Base-by-base conservation (phyloP, 1,140 invertebrate genomes). In the Euura lappo region DNA sequence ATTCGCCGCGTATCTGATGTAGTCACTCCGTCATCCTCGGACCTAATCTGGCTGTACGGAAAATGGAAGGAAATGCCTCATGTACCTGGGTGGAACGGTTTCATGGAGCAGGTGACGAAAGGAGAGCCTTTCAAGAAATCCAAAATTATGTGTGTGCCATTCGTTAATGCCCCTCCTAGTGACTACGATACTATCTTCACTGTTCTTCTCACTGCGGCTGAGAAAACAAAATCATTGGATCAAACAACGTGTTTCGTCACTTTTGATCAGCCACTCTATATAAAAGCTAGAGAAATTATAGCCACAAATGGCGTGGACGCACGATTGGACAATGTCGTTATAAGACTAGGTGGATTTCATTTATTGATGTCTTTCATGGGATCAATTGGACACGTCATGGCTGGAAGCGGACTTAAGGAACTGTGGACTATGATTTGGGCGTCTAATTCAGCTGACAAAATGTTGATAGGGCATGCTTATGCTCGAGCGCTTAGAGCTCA, bases 201-300 rank as follows among this genome's bases (percentile, higher is more conserved):
- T 44, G 71, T 76, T 45, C 69, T 80, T 28, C 68, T 72, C 8
- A 64, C 64, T 72, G 75, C 72, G 47, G 71, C 44, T 51, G 45
- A 75, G 70, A 74, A 68, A 70, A 44, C 66, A 42, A 43, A 74
- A 65, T 60, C 69, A 72, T 66, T 66, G 47, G 65, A 71, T 11
- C 79, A 80, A 69, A 74, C 74, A 65, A 70, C 68, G 43, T 75
- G 72, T 44, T 71, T 81, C 45, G 71, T 78, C 7, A 80, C 80
- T 6, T 81, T 79, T 72, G 78, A 81, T 71, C 76, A 76, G 68
- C 80, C 78, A 28, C 69, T 80, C 6, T 88, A 86, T 77, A 75
- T 75, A 8, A 88, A 88, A 85, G 86, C 86, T 67, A 80, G 81
- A 70, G 83, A 86, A 82, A 87, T 88, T 46, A 76, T 86, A 77